These are phyloP conservation scores for Drosophila erecta DNA, from an alignment of 1,140 invertebrate genomes.

Conservation along the genomic window DNA sequence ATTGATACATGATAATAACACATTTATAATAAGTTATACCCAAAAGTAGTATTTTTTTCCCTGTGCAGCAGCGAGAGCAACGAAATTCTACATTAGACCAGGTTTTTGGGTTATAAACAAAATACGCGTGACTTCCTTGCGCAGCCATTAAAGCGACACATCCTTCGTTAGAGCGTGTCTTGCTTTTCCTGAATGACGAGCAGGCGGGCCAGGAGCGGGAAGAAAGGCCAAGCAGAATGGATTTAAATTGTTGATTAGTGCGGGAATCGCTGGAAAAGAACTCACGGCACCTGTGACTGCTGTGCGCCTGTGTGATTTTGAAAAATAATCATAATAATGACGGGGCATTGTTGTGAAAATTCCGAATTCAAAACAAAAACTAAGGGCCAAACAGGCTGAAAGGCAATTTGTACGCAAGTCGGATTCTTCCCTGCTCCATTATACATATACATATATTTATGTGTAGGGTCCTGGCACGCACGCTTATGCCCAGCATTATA, in stretches of 20 bases:
- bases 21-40: too few species aligned
- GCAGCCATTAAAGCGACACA: constrained; percentile 78
- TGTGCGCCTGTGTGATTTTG: constrained; percentile 55
- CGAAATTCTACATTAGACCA: constrained; percentile 50
- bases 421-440: background rate
- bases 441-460: constrained; percentile 1
- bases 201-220: constrained; percentile 6
- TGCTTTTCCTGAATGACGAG: constrained; percentile 52
- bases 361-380: constrained; percentile 56
- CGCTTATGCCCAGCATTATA: constrained; percentile 73
- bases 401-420: constrained; percentile 66
- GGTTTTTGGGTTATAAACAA: constrained; percentile 78
- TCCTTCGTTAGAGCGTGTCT: constrained; percentile 58
- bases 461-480: constrained; percentile 56
- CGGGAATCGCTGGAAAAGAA: constrained; percentile 54
- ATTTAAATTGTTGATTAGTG: constrained; percentile 83
- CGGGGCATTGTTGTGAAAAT: constrained; percentile 74
- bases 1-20: too few species aligned
- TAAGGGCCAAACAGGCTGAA: constrained; percentile 55
- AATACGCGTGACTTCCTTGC: constrained; percentile 81
- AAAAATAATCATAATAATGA: constrained; percentile 83
- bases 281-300: constrained; percentile 50
- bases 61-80: background rate
- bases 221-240: constrained; percentile 60
- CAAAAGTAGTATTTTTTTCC: background rate